Evolutionary conservation across 2,888 invertebrate species (phyloP), one percentile per base, ranked within the genome.

Genomic region (Troilus luridus): DNA sequence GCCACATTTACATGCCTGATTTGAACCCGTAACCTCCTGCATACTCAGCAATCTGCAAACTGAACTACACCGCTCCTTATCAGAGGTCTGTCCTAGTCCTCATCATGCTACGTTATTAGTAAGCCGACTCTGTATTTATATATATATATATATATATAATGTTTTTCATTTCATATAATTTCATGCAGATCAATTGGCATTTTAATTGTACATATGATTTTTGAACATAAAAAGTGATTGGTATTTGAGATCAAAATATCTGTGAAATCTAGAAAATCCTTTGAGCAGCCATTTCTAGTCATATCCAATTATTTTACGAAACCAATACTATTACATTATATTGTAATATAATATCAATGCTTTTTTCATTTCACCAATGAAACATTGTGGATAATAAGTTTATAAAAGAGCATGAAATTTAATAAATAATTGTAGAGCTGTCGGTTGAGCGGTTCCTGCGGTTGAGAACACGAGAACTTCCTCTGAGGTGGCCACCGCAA

Each of bases 401-500:
- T 77, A 77, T 77, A 27, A 41, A 17, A 27, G 41, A 77, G 19
- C 72, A 41, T 17, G 17, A 21, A 41, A 77, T 77, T 77, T 77
- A 77, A 77, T 77, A 41, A 77, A 9, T 27, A 77, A 77, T 77
- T 8, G 41, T 41, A 77, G 72, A 77, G 17, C 67, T 77, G 72
- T 77, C 12, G 27, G 72, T 77, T 77, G 41, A 77, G 72, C 19
- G 72, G 72, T 77, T 77, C 41, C 19, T 77, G 72, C 41, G 72
- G 72, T 77, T 77, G 27, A 41, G 72, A 77, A 77, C 24, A n/a
- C 64, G 72, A 72, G 24, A 72, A 27, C 72, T 41, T 77, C 72
- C 72, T 41, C 27, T 41, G 72, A 17, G 72, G 72, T 77, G 72
- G 72, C 24, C 72, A 77, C 72, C 72, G 72, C 72, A 77, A 41